Percentiles rank a stretch among this genome's conserved stretches.
These are phyloP conservation scores for Ancistrus triradiatus DNA, from an alignment of 2,113 vertebrate genomes.

Conservation along the genomic window DNA sequence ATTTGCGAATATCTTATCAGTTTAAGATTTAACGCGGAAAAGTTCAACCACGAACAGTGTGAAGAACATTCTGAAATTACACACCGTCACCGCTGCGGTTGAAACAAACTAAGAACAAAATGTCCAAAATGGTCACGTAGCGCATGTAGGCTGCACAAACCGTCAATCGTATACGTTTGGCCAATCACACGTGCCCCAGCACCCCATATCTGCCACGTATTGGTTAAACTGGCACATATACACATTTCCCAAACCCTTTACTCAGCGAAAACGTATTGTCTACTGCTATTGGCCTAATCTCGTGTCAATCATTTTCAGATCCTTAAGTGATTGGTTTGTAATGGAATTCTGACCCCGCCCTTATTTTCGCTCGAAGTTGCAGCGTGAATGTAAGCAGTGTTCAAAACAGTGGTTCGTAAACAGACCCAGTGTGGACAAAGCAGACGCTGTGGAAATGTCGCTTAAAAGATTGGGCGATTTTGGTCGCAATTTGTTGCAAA, in stretches of 20 bases:
- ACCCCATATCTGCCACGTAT: conserved; percentile 27
- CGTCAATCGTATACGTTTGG: conserved; percentile 6
- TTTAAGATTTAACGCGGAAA: too few species aligned
- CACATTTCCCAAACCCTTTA: conserved; percentile 5
- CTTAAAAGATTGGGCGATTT: conserved; percentile 26
- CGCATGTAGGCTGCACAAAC: conserved; percentile 32
- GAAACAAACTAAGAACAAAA: background rate
- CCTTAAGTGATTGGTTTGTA: conserved; percentile 32
- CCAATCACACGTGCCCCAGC: conserved; percentile 30
- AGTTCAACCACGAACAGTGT: too few species aligned
- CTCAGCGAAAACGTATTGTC: background rate
- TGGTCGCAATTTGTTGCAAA: conserved; percentile 36
- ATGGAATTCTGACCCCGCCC: background rate
- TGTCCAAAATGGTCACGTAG: conserved; percentile 43
- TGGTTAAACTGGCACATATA: conserved; percentile 40
- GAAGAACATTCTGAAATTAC: too few species aligned
- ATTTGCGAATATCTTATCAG: conserved; percentile 10
- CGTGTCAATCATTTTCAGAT: conserved; percentile 8
- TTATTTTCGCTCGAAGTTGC: conserved; percentile 3
- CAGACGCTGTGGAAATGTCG: conserved; percentile 25
- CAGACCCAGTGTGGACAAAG: background rate
- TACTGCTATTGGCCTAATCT: conserved; percentile 17
- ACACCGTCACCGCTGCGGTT: too few species aligned
- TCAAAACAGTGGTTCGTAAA: conserved; percentile 1
- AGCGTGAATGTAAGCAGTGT: conserved; percentile 9